Evolutionary conservation across 2,113 vertebrate species (phyloP).

Genomic region (Alosa alosa): DNA sequence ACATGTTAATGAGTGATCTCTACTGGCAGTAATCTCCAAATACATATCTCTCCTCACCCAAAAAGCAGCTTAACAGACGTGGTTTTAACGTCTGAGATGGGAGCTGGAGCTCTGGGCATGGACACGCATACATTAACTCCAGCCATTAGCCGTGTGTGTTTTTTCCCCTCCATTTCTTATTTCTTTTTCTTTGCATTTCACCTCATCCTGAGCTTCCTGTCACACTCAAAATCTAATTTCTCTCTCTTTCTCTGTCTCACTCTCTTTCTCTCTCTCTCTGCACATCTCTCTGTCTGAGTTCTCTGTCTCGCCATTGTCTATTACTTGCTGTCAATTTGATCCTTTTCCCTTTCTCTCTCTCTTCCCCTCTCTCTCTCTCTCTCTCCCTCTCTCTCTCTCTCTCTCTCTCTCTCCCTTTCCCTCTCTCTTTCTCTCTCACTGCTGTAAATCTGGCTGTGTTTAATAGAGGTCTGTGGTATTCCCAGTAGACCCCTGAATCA

Average conservation of each 20-base stretch:
- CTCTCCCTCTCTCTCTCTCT: conserved; percentile 3
- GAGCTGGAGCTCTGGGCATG: conserved; percentile 30
- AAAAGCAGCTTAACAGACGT: conserved; percentile 30
- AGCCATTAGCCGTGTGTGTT: conserved; percentile 12
- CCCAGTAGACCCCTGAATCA: conserved; percentile 29
- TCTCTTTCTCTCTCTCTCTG: not conserved
- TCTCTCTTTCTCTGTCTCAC: not conserved
- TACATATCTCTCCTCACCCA: not conserved
- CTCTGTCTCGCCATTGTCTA: not conserved
- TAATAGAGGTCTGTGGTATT: conserved; percentile 36
- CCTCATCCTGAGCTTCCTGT: not conserved
- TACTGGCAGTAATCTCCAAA: not conserved
- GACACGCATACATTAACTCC: conserved; percentile 32
- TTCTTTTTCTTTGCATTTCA: not conserved
- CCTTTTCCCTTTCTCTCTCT: not conserved
- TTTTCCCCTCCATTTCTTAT: not conserved
- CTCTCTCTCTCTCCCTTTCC: not conserved
- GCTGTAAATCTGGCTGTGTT: conserved; percentile 29
- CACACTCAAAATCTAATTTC: not conserved
- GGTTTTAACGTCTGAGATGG: conserved; percentile 21
- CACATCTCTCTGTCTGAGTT: not conserved
- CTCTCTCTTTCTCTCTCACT: conserved; percentile 6
- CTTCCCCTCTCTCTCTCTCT: not conserved
- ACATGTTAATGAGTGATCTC: not conserved
- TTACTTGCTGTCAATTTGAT: conserved; percentile 3